Conservation (phyloP, 2,113 vertebrate species). For the Chloropsis cyanopogon region DNA sequence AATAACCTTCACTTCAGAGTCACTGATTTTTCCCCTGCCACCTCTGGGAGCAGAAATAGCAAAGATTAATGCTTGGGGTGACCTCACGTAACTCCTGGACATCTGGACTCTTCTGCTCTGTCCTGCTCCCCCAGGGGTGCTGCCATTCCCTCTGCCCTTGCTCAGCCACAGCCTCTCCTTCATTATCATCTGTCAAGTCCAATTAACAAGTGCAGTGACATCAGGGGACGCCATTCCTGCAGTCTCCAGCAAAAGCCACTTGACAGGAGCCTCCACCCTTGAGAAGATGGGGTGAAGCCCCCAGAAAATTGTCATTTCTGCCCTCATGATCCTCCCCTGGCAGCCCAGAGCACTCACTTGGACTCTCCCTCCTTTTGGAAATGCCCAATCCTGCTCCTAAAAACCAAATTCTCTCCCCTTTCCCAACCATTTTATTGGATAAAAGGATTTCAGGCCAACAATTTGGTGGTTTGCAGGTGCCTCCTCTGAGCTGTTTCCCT, state of each 20-base stretch:
- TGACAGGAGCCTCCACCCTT: not conserved
- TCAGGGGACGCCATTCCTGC: not conserved
- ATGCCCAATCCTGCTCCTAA: not conserved
- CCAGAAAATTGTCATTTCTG: not conserved
- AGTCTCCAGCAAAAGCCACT: not conserved
- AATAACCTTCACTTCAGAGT: not conserved
- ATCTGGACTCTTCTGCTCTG: not conserved
- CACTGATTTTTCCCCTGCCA: not conserved
- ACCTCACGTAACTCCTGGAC: not conserved
- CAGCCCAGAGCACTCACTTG: not conserved
- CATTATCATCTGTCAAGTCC: slow-evolving; percentile 25
- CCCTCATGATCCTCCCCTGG: not conserved
- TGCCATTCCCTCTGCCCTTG: not conserved
- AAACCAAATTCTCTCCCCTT: not conserved
- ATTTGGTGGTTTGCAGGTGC: not conserved
- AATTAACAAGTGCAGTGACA: slow-evolving; percentile 12
- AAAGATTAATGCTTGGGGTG: not conserved
- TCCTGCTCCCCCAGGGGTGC: not conserved
- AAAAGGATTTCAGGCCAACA: not conserved
- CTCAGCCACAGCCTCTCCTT: not conserved
- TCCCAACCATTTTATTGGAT: not conserved
- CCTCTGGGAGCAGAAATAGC: not conserved
- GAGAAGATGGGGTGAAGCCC: not conserved
- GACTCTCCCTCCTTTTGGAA: not conserved
- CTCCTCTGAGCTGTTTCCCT: not conserved